These are phyloP conservation scores for Orchestia grillus DNA, from an alignment of 1,140 invertebrate species.

Conservation along the genomic window DNA sequence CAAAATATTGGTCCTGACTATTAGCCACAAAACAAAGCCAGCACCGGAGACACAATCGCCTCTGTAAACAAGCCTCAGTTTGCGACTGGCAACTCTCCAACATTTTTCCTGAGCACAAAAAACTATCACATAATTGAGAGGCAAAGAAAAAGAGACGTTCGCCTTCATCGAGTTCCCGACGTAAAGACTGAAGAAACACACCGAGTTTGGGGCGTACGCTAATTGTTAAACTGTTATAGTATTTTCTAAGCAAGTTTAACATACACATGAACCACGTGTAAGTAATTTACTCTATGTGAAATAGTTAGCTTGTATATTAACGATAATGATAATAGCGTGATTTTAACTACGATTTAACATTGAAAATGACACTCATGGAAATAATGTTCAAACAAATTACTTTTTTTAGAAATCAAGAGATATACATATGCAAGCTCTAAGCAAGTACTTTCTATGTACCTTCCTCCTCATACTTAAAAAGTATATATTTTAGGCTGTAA, in stretches of 20 bases:
- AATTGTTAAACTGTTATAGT: neutral
- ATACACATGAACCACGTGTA: too few species aligned
- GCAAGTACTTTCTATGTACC: too few species aligned
- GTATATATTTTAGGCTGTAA: neutral
- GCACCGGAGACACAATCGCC: neutral
- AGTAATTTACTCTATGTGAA: too few species aligned
- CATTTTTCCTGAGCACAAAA: neutral
- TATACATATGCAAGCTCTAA: too few species aligned
- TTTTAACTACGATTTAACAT: too few species aligned
- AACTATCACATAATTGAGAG: neutral
- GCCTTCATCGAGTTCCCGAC: neutral
- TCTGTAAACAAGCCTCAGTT: neutral
- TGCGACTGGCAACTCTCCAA: conserved; percentile 5
- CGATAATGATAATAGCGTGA: too few species aligned
- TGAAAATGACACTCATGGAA: too few species aligned
- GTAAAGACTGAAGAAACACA: neutral
- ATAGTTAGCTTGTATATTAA: too few species aligned
- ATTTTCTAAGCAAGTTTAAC: neutral
- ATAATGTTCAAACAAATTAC: too few species aligned
- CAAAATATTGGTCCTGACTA: conserved; percentile 8
- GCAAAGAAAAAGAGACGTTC: conserved; percentile 7
- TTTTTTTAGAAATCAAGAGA: too few species aligned
- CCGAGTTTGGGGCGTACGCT: neutral
- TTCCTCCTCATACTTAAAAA: too few species aligned
- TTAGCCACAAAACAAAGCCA: conserved; percentile 7